These are phyloP conservation scores for Dryobota labecula DNA, from an alignment of 2,888 invertebrate species.

Conservation along the genomic window DNA sequence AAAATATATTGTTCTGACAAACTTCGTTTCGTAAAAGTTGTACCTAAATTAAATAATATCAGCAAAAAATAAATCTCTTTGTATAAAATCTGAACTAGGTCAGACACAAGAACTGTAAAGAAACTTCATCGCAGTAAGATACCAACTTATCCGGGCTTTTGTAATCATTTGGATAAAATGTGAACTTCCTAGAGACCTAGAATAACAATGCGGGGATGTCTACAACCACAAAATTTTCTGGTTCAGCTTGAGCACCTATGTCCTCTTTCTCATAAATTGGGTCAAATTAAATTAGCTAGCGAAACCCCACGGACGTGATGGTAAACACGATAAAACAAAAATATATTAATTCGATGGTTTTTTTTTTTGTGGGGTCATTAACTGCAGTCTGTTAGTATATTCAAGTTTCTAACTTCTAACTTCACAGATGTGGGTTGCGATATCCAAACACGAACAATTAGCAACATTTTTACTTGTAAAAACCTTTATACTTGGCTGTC, in stretches of 20 bases:
- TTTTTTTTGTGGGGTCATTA: too few relatives aligned
- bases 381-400: too few relatives aligned
- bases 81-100: conserved; percentile 33
- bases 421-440: too few relatives aligned
- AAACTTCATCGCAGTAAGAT: conserved; percentile 64
- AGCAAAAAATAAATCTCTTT: conserved; percentile 32
- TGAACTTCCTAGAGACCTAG: conserved; percentile 24
- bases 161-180: conserved; percentile 44
- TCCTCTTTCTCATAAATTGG: too few relatives aligned
- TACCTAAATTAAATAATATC: conserved; percentile 20
- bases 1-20: background rate
- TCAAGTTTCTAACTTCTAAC: too few relatives aligned
- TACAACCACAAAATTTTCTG: conserved; percentile 17
- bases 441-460: too few relatives aligned
- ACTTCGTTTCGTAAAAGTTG: background rate
- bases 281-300: too few relatives aligned
- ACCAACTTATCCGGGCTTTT: conserved; percentile 36
- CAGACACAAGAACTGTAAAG: conserved; percentile 54
- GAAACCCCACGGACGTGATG: too few relatives aligned
- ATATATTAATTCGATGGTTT: too few relatives aligned
- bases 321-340: too few relatives aligned
- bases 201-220: conserved; percentile 35
- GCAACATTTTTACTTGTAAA: too few relatives aligned
- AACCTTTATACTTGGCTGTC: too few relatives aligned
- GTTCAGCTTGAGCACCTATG: background rate